Evolutionary conservation across 2,888 invertebrate genomes (phyloP).

Genomic region (Matsumyia berberina): DNA sequence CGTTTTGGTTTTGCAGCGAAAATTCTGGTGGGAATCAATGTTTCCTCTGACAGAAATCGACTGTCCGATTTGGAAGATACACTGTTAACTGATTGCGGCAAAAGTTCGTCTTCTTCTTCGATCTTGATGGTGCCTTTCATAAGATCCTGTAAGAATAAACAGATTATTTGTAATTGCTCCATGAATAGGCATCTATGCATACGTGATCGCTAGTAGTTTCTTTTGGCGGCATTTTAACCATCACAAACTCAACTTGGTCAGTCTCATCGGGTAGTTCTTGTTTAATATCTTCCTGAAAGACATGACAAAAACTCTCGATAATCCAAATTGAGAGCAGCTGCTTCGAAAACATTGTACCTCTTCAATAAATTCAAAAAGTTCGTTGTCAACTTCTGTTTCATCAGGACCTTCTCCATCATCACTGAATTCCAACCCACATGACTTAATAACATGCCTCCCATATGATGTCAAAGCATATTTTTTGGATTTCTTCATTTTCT

Average conservation of each 20-base stretch:
- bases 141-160: not conserved
- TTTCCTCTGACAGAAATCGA: not conserved
- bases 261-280: not conserved
- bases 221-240: not conserved
- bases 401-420: not conserved
- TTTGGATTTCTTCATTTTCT: not conserved
- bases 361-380: not conserved
- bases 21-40: not conserved
- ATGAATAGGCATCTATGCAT: not conserved
- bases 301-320: not conserved
- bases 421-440: conserved; percentile 31
- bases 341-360: not conserved
- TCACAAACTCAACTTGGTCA: not conserved
- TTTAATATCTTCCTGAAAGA: not conserved
- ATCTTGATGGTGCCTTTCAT: not conserved
- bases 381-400: not conserved
- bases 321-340: too few relatives aligned
- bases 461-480: conserved; percentile 4
- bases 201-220: not conserved
- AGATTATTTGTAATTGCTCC: not conserved
- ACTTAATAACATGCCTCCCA: conserved; percentile 20
- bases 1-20: too few relatives aligned
- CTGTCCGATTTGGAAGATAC: not conserved
- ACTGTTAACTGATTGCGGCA: not conserved
- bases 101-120: not conserved